Evolutionary conservation across 2,113 vertebrate species (phyloP), one percentile per base, ranked within the genome.

Genomic region (Esox niger): DNA sequence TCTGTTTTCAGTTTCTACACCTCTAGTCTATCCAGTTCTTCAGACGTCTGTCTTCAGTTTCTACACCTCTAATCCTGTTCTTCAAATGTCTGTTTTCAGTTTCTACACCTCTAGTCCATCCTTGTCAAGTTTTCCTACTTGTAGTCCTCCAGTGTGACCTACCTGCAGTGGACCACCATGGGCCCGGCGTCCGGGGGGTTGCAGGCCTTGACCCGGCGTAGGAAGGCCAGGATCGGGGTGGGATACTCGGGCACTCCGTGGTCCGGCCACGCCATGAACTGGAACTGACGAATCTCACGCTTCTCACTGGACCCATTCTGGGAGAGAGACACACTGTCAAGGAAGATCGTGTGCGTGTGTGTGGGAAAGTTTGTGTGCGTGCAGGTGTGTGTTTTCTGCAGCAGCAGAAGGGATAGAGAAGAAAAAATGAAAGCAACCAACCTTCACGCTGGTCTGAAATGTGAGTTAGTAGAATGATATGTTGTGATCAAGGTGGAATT

Each of bases 101-200:
- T n/a, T n/a, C n/a, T n/a, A n/a, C n/a, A n/a, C n/a, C n/a, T n/a
- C n/a, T n/a, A n/a, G n/a, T n/a, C n/a, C n/a, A n/a, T n/a, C n/a
- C n/a, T n/a, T n/a, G n/a, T n/a, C n/a, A n/a, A n/a, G n/a, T n/a
- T n/a, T n/a, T n/a, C n/a, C n/a, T n/a, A n/a, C n/a, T n/a, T n/a
- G n/a, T n/a, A 15, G 43, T 46, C 3, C 43, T 46, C 11, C 43
- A 15, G 17, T 4, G 3, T 17, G 21, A 6, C 81, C 74, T 84
- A 98, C 96, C 96, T 98, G 94, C 96, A 98, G 64, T 98, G 96
- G n/a, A 96, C 96, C 78, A 97, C 94, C 93, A 98, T 95, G 59
- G 96, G 96, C 31, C 96, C 96, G 0, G 95, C 94, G 23, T 98
- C 95, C 0, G 94, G 81, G 0, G 95, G 94, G 77, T 98, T 97